These are phyloP conservation scores for Maccullochella peelii DNA, from an alignment of 2,113 vertebrate genomes.

Conservation along the genomic window DNA sequence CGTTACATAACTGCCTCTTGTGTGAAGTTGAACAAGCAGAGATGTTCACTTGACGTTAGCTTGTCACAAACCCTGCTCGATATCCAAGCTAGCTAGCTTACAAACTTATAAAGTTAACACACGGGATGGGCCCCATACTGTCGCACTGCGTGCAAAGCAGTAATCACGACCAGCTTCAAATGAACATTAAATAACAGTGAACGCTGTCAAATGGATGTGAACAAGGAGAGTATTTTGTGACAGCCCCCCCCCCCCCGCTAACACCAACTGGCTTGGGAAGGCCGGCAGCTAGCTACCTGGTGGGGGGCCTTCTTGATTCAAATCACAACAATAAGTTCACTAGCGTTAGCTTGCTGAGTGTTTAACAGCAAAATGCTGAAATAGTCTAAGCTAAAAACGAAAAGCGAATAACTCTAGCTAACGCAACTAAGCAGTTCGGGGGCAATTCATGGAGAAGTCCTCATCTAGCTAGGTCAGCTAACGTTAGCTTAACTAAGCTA, in stretches of 20 bases:
- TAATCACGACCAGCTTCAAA: neutral
- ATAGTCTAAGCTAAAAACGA: neutral
- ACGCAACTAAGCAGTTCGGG: neutral
- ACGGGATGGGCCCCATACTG: conserved; percentile 8
- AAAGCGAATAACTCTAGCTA: neutral
- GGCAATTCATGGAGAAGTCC: neutral
- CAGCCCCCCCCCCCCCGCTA: conserved; percentile 28
- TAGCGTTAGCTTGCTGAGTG: conserved; percentile 14
- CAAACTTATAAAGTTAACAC: conserved; percentile 38
- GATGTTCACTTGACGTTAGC: conserved; percentile 38
- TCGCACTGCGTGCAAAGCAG: neutral
- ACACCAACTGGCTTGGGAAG: conserved; percentile 50
- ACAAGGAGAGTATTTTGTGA: conserved; percentile 25
- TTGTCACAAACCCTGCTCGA: conserved; percentile 29
- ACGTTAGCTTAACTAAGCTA: conserved; percentile 70
- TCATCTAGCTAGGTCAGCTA: conserved; percentile 54
- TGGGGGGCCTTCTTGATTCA: conserved; percentile 29
- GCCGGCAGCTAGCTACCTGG: conserved; percentile 69
- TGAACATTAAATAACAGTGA: neutral
- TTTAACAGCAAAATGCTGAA: conserved; percentile 1
- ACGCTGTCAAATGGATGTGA: neutral
- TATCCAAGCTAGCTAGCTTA: conserved; percentile 17
- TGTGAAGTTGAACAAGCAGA: neutral
- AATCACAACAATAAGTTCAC: conserved; percentile 65
- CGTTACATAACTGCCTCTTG: neutral